A percentile compares a stretch with the other conserved stretches of the same genome.
phyloP scores from a whole-genome alignment of 2,113 vertebrate genomes.

The Leptodactylus fuscus region DNA sequence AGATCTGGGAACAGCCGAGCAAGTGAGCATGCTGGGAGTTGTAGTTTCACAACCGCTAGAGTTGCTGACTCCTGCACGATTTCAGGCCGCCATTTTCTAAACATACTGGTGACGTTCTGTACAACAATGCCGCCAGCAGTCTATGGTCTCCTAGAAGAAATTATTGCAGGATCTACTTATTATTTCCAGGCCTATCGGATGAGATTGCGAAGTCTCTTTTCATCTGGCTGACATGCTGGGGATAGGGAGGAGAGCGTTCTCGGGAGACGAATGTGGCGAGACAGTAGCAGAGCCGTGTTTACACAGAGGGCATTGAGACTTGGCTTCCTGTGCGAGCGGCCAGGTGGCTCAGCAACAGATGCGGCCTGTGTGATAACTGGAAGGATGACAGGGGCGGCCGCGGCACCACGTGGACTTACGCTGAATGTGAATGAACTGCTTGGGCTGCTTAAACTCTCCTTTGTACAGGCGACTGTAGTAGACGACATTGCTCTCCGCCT shows the following conservation, averaged over 20 bases:
- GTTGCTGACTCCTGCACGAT: no score
- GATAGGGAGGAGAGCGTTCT: no score
- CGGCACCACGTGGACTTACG: conserved; percentile 76
- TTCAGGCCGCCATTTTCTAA: no score
- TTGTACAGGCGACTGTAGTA: conserved; percentile 93
- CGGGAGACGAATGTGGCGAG: neutral
- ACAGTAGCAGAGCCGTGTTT: neutral
- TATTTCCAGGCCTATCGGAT: neutral
- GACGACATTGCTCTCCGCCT: conserved; percentile 89
- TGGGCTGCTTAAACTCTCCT: conserved; percentile 89
- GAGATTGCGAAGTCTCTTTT: neutral
- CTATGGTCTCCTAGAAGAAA: no score
- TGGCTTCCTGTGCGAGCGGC: conserved; percentile 21
- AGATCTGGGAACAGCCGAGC: no score
- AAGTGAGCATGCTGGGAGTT: no score
- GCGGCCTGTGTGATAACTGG: conserved; percentile 59
- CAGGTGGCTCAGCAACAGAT: conserved; percentile 20
- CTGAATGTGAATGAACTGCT: conserved; percentile 95
- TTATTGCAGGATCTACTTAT: no score
- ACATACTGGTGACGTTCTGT: no score
- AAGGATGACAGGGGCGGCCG: conserved; percentile 24
- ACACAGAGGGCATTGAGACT: neutral
- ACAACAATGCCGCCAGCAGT: no score
- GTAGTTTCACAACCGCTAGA: no score
- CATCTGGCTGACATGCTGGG: neutral